Evolutionary conservation across 2,113 vertebrate genomes (phyloP).

Genomic region (Willisornis vidua): DNA sequence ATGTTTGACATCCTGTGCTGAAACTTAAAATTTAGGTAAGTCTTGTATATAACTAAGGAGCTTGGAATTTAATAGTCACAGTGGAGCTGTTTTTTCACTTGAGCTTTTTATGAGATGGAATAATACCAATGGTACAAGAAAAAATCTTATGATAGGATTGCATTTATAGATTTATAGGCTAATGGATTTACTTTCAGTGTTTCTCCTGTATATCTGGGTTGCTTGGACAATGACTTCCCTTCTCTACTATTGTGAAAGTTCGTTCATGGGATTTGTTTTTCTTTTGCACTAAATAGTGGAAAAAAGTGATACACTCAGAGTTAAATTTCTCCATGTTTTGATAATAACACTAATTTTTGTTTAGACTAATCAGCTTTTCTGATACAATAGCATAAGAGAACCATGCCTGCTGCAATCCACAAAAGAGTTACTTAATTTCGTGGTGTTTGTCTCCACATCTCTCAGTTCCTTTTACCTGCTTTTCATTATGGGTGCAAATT

Average conservation of each 20-base stretch:
- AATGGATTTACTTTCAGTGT: neutral
- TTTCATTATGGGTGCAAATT: neutral
- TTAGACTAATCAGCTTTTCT: neutral
- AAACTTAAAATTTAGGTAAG: neutral
- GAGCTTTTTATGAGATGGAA: neutral
- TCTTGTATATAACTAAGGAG: neutral
- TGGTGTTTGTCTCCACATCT: neutral
- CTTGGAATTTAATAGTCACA: neutral
- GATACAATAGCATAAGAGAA: neutral
- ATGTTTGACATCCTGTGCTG: neutral
- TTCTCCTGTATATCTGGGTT: neutral
- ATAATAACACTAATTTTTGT: neutral
- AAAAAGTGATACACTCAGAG: neutral
- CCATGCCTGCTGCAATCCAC: neutral
- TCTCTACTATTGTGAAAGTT: neutral
- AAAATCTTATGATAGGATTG: neutral
- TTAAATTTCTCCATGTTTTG: neutral
- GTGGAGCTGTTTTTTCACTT: neutral
- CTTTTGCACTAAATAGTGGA: neutral
- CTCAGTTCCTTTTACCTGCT: neutral
- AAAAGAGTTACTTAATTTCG: neutral
- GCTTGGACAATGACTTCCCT: neutral
- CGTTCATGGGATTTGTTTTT: neutral
- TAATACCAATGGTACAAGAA: neutral
- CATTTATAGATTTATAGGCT: neutral